Conservation (phyloP, 1,140 invertebrate genomes). For the Coenobita brevimanus region DNA sequence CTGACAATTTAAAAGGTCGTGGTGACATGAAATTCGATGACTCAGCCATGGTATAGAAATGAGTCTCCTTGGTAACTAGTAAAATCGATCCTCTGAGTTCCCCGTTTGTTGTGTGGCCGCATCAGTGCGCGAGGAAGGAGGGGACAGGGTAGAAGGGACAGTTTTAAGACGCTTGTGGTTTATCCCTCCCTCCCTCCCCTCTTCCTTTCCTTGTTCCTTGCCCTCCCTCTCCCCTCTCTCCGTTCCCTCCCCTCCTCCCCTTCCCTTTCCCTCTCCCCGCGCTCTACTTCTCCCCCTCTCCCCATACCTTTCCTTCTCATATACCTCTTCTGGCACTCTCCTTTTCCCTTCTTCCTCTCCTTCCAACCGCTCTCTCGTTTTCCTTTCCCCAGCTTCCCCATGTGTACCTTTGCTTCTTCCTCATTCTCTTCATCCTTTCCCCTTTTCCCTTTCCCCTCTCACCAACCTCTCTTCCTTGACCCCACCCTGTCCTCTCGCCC, state of each 20-base stretch:
- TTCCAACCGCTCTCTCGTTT: background rate
- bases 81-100: too few species aligned
- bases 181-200: background rate
- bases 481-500: background rate
- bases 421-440: background rate
- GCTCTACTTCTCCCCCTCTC: background rate
- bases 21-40: too few species aligned
- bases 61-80: too few species aligned
- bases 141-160: too few species aligned
- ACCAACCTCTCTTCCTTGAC: background rate
- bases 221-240: background rate
- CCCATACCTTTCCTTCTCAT: background rate
- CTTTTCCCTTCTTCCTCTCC: background rate
- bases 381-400: background rate
- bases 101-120: too few species aligned
- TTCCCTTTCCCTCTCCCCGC: background rate
- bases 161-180: background rate
- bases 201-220: background rate
- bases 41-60: too few species aligned
- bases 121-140: too few species aligned
- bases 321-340: background rate
- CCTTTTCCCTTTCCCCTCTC: too few species aligned
- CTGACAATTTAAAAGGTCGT: too few species aligned
- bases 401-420: background rate
- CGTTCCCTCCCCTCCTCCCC: background rate